phyloP scores from a whole-genome alignment of 2,797 vertebrate species.

The Sebastes cheni region DNA sequence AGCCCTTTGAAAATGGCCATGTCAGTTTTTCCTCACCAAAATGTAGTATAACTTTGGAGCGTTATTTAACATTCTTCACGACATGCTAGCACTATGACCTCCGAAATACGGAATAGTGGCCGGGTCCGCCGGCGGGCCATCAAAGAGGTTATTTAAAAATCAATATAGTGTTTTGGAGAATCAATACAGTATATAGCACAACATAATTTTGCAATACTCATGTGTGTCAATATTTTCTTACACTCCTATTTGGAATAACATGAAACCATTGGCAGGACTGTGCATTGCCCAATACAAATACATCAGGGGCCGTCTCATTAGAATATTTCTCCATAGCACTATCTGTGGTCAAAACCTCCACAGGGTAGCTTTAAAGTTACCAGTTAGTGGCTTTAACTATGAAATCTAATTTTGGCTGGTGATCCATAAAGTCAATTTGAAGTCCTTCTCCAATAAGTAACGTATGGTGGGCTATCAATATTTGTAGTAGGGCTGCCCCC shows the following conservation, averaged over 20 bases:
- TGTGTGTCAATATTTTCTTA: too few species aligned
- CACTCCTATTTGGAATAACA: background rate
- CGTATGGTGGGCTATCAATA: background rate
- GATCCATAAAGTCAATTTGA: background rate
- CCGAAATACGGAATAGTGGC: too few species aligned
- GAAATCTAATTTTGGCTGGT: background rate
- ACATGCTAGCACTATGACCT: too few species aligned
- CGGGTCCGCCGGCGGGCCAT: too few species aligned
- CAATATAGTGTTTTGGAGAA: too few species aligned
- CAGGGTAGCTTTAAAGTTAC: background rate
- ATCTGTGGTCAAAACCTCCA: background rate
- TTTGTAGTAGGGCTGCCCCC: too few species aligned
- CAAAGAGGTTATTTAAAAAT: accelerated
- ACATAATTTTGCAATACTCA: too few species aligned
- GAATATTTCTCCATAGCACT: background rate
- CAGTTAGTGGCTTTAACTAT: background rate
- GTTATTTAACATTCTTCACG: too few species aligned
- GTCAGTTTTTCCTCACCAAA: too few species aligned
- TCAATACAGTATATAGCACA: too few species aligned
- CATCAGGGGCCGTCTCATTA: background rate
- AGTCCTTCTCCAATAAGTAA: background rate
- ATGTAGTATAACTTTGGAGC: too few species aligned
- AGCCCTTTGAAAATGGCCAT: too few species aligned
- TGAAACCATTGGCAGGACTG: background rate
- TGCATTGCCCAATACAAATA: background rate